Evolutionary conservation across 1,140 invertebrate genomes (phyloP).

Genomic region (Cotesia vestalis): DNA sequence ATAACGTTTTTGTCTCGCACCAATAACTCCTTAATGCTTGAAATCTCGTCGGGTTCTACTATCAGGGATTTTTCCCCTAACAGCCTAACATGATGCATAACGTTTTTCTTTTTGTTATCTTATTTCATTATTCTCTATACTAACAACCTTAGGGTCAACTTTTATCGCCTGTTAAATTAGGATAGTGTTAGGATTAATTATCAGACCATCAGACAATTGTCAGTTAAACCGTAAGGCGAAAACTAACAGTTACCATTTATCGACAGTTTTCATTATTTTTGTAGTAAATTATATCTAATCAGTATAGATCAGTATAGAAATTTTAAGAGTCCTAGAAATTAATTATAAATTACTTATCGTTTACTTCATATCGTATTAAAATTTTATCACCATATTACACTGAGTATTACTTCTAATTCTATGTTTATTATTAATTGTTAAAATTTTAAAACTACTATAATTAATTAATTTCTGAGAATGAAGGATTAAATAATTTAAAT

Average conservation of each 20-base stretch:
- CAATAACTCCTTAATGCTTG: conserved; percentile 42
- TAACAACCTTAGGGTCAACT: conserved; percentile 24
- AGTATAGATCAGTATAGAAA: too few species aligned
- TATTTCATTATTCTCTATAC: conserved; percentile 2
- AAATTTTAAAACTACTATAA: too few species aligned
- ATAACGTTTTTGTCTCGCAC: conserved; percentile 50
- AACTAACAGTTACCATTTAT: conserved; percentile 1
- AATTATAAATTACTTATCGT: too few species aligned
- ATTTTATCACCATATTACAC: too few species aligned
- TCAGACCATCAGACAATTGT: conserved; percentile 25
- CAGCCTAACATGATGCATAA: conserved; percentile 4
- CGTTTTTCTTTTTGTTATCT: neutral
- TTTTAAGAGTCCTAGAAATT: too few species aligned
- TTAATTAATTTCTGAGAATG: too few species aligned
- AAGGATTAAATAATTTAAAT: too few species aligned
- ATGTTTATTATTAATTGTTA: too few species aligned
- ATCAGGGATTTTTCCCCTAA: conserved; percentile 24
- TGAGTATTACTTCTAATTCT: too few species aligned
- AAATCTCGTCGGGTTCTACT: conserved; percentile 33
- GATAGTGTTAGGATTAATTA: conserved; percentile 40
- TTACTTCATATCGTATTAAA: too few species aligned
- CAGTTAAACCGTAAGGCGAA: conserved; percentile 19
- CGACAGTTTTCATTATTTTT: conserved; percentile 47
- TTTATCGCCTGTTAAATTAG: conserved; percentile 53
- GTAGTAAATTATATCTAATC: conserved; percentile 42